A percentile compares a stretch with the other conserved stretches of the same genome.
Evolutionary conservation across 2,888 invertebrate species (phyloP).

Genomic region (Kryphioiulus occultus): DNA sequence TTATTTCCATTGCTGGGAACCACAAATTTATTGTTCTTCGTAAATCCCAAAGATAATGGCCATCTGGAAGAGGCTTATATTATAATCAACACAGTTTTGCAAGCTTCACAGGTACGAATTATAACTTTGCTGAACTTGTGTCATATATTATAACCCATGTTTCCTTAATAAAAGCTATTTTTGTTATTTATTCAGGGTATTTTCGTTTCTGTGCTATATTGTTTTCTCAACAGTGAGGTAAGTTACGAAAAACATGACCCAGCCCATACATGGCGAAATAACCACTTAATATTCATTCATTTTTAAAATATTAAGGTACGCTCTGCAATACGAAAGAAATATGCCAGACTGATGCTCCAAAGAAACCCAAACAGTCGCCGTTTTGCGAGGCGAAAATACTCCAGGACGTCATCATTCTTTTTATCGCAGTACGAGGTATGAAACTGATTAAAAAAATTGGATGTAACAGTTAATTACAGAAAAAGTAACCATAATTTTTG

Average conservation of each 20-base stretch:
- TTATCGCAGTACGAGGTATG: slow-evolving; percentile 50
- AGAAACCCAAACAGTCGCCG: slow-evolving; percentile 49
- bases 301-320: slow-evolving; percentile 29
- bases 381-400: slow-evolving; percentile 45
- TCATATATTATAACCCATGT: too few relatives aligned
- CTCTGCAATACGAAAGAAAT: slow-evolving; percentile 47
- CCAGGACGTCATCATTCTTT: slow-evolving; percentile 50
- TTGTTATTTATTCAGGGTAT: slow-evolving; percentile 54
- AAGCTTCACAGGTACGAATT: slow-evolving; percentile 65
- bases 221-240: slow-evolving; percentile 57
- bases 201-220: slow-evolving; percentile 57
- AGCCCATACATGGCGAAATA: neutral
- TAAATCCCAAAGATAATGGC: slow-evolving; percentile 62
- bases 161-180: neutral
- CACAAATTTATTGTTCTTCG: slow-evolving; percentile 66
- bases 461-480: neutral
- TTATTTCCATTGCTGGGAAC: slow-evolving; percentile 68
- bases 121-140: neutral
- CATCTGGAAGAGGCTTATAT: slow-evolving; percentile 63
- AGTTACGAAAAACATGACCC: neutral
- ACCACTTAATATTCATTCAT: neutral
- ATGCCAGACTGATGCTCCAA: slow-evolving; percentile 30
- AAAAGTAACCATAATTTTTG: neutral
- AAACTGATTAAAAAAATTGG: neutral
- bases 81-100: slow-evolving; percentile 66